A percentile compares a stretch with the other conserved stretches of the same genome.
Conservation (phyloP, 2,888 invertebrate genomes). For the Octodonta nipae region DNA sequence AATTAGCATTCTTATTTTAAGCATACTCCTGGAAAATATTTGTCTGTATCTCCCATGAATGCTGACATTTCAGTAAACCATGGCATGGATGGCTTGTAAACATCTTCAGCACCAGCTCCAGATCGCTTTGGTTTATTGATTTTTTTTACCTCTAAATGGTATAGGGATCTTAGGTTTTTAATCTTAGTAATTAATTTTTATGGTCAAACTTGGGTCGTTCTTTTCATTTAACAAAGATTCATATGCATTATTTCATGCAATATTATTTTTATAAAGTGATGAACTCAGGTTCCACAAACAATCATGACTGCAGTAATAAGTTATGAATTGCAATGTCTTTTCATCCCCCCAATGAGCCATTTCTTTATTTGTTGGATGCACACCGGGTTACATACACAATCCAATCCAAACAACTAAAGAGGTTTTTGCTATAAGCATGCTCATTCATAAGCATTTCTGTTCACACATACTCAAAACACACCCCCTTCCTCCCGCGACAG, state of each 20-base stretch:
- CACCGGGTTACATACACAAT: too few species aligned
- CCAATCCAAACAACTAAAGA: too few species aligned
- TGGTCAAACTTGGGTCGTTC: slow-evolving; percentile 1
- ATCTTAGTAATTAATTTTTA: background rate
- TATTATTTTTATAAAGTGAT: slow-evolving; percentile 1
- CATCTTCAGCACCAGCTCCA: slow-evolving; percentile 1
- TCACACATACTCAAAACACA: too few species aligned
- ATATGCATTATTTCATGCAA: background rate
- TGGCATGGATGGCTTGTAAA: slow-evolving; percentile 1
- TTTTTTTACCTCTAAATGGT: slow-evolving; percentile 1
- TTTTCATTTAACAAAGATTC: background rate
- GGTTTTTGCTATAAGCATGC: too few species aligned
- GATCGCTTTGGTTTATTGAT: background rate
- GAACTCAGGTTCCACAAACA: background rate
- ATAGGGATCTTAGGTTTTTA: background rate
- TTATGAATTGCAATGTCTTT: background rate
- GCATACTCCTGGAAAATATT: too few species aligned
- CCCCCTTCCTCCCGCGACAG: too few species aligned
- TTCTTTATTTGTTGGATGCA: too few species aligned
- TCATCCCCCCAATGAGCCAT: slow-evolving; percentile 1
- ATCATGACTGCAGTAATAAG: background rate
- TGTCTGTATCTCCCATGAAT: too few species aligned
- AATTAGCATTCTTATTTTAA: too few species aligned
- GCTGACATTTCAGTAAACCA: background rate
- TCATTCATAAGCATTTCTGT: too few species aligned